Conservation (phyloP, 2,113 vertebrate species). For the Ifrita kowaldi region DNA sequence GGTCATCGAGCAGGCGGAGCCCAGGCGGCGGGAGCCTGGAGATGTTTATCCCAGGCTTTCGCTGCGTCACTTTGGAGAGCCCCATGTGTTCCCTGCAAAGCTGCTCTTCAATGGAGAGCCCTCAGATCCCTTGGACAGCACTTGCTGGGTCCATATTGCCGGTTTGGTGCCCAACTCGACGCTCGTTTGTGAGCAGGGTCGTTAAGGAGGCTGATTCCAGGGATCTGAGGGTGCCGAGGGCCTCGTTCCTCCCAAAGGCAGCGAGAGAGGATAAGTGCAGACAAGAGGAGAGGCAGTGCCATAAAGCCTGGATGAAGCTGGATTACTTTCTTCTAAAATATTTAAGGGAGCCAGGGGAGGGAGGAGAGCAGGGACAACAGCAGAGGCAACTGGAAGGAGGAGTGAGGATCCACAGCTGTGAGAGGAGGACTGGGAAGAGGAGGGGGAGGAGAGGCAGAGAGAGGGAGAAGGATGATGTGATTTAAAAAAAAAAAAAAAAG, state of each 20-base stretch:
- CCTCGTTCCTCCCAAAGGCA: neutral
- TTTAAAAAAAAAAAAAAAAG: neutral
- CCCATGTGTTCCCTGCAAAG: neutral
- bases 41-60: neutral
- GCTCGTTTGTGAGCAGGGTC: neutral
- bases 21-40: neutral
- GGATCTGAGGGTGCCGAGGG: neutral
- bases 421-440: neutral
- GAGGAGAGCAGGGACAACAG: neutral
- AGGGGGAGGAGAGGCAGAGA: neutral
- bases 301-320: slow-evolving; percentile 5
- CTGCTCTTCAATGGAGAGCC: fast-evolving
- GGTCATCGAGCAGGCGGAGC: neutral
- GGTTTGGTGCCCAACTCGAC: neutral
- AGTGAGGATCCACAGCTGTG: slow-evolving; percentile 67
- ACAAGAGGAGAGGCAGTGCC: neutral
- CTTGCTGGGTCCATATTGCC: neutral
- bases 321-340: slow-evolving; percentile 41
- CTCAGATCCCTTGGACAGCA: neutral
- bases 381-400: neutral
- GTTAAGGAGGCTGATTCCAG: neutral
- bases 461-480: slow-evolving; percentile 51
- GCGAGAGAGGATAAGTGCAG: neutral
- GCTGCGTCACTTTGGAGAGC: neutral
- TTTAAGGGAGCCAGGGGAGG: slow-evolving; percentile 16